Base-by-base conservation (phyloP, 1,140 invertebrate species). In the Microplitis mediator region DNA sequence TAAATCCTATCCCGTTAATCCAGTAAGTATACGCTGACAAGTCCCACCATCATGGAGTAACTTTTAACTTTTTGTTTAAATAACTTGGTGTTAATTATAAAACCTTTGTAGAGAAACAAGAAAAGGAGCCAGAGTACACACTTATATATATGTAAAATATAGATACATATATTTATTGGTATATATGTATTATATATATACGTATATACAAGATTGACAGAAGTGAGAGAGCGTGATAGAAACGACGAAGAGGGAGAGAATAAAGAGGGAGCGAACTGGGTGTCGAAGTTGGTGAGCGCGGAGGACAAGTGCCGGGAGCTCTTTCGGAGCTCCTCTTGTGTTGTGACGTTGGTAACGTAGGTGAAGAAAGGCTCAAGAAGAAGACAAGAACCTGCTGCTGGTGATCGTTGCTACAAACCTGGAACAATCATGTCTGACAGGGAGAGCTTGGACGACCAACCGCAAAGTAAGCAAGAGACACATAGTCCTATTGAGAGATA, bases 391-490 rank as follows among this genome's bases (percentile, higher is more conserved):
- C 3, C 4, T 39, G 39, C 9, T 45, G 39, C 39, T 45, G 39
- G 39, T 45, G 39, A 45, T 11, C 77, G 78, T 71, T 74, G 79
- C 72, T 1, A 72, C 61, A 79, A 76, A 77, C 76, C 69, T 78
- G 74, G 77, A 77, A 77, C 77, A 82, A 81, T 78, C 82, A 89
- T 89, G 89, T 89, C 89, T 82, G 88, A 90, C 84, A 88, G 87
- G 75, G 89, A 89, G 82, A 90, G 89, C 81, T 87, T 88, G 80
- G 88, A 90, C 86, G 88, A 90, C 80, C 88, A 89, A 82, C 87
- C 86, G 77, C 88, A 88, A 87, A 89, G 88, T 89, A 86, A 86
- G 88, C 72, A 6, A 6, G 51, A 67, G 54, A 56, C 36, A 54
- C 8, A 71, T 52, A 31, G 39, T 63, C 1, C 39, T 45, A 69